Percentiles rank a stretch among this genome's conserved stretches.
Evolutionary conservation across 2,888 invertebrate species (phyloP).

Genomic region (Papilio protenor): DNA sequence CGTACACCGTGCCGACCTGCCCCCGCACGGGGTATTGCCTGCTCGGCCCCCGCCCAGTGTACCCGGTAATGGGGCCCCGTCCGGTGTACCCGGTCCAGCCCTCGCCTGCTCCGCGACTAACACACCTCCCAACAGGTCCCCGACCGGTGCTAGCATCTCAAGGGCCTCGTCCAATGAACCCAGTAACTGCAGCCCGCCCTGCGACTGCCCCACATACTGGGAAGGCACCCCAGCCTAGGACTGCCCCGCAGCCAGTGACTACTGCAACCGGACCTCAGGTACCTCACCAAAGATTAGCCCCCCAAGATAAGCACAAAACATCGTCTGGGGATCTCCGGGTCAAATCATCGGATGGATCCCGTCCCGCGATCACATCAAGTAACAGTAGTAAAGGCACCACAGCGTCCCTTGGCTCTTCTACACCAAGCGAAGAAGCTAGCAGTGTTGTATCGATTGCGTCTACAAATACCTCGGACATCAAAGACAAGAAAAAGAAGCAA

Average conservation of each 20-base stretch:
- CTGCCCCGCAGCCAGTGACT: neutral
- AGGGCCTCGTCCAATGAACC: neutral
- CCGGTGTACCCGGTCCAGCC: neutral
- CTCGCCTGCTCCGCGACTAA: neutral
- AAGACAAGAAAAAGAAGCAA: conserved; percentile 17
- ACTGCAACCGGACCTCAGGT: neutral
- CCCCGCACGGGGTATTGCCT: conserved; percentile 4
- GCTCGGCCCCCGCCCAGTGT: conserved; percentile 10
- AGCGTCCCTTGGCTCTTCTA: neutral
- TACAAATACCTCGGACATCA: neutral
- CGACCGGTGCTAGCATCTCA: neutral
- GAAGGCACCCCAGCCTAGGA: neutral
- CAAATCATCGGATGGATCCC: neutral
- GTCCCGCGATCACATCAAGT: neutral
- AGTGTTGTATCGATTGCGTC: conserved; percentile 12
- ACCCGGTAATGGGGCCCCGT: neutral
- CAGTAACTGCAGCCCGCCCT: neutral
- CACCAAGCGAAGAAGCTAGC: neutral
- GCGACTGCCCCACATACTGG: neutral
- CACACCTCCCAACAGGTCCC: neutral
- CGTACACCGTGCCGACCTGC: conserved; percentile 4
- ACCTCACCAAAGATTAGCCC: neutral
- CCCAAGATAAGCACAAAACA: neutral
- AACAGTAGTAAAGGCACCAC: neutral
- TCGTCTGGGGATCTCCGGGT: neutral